Conservation (phyloP, 2,888 invertebrate genomes). For the Alcis repandata region DNA sequence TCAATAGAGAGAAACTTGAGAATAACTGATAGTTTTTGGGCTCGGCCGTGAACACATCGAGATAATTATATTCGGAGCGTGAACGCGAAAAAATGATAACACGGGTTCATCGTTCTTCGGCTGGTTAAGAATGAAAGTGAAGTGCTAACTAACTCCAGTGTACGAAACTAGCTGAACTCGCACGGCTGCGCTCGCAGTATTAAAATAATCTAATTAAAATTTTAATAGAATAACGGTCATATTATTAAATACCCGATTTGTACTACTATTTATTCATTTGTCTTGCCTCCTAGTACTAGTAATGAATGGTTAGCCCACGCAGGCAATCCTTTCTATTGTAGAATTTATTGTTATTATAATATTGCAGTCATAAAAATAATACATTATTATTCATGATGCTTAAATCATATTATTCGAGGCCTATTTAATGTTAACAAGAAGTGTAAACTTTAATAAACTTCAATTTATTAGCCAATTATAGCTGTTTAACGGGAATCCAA, state of each 20-base stretch:
- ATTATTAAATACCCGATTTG: too few relatives aligned
- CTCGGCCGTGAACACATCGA: slow-evolving; percentile 7
- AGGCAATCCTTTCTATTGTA: too few relatives aligned
- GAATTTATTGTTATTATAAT: too few relatives aligned
- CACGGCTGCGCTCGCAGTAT: background rate
- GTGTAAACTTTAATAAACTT: slow-evolving; percentile 6
- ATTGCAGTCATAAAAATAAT: background rate
- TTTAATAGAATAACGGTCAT: background rate
- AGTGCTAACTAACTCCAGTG: background rate
- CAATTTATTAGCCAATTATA: slow-evolving; percentile 15
- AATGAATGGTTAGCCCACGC: too few relatives aligned
- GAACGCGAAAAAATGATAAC: background rate
- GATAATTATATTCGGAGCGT: too few relatives aligned
- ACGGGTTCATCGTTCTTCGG: slow-evolving; percentile 9
- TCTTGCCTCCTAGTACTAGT: too few relatives aligned
- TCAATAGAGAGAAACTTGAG: background rate
- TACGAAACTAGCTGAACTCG: background rate
- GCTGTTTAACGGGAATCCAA: background rate
- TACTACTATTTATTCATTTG: too few relatives aligned
- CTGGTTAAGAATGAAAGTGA: slow-evolving; percentile 18
- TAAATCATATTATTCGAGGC: background rate
- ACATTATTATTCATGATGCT: background rate
- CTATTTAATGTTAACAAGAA: background rate
- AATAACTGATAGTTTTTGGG: slow-evolving; percentile 14
- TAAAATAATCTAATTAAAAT: background rate